Evolutionary conservation across 2,888 invertebrate species (phyloP).

Genomic region (Magallana nippona): DNA sequence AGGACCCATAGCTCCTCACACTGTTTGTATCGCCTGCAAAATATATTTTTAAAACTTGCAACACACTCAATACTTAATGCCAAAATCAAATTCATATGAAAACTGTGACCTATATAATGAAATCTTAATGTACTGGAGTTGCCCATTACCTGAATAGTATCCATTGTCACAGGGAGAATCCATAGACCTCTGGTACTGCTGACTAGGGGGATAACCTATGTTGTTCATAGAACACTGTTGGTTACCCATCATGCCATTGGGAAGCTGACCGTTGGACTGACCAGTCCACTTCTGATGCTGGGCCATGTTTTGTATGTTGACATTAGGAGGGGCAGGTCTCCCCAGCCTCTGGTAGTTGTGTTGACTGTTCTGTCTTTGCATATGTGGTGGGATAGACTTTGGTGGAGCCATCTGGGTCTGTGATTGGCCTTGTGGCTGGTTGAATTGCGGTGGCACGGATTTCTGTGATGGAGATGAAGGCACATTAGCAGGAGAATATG

Average conservation of each 20-base stretch:
- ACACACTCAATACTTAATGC: not conserved
- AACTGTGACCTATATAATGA: not conserved
- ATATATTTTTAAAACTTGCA: not conserved
- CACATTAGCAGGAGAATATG: constrained; percentile 54
- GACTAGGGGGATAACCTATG: constrained; percentile 43
- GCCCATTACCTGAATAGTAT: constrained; percentile 66
- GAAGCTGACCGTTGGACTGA: constrained; percentile 43
- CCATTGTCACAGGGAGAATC: constrained; percentile 76
- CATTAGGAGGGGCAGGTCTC: constrained; percentile 72
- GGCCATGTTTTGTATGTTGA: constrained; percentile 73
- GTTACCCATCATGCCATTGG: constrained; percentile 57
- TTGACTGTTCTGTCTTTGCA: constrained; percentile 45
- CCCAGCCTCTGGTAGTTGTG: constrained; percentile 61
- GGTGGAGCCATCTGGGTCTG: constrained; percentile 44
- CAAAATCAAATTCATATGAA: not conserved
- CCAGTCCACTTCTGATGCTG: constrained; percentile 60
- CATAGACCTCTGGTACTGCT: constrained; percentile 61
- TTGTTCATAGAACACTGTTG: constrained; percentile 54
- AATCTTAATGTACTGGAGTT: not conserved
- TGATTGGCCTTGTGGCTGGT: constrained; percentile 32
- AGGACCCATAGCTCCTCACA: constrained; percentile 69
- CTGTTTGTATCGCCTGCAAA: constrained; percentile 68
- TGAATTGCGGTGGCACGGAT: constrained; percentile 46
- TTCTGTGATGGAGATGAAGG: constrained; percentile 51
- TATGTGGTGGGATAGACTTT: constrained; percentile 42